Evolutionary conservation across 2,797 vertebrate species (phyloP).

Genomic region (Pelodytes ibericus): DNA sequence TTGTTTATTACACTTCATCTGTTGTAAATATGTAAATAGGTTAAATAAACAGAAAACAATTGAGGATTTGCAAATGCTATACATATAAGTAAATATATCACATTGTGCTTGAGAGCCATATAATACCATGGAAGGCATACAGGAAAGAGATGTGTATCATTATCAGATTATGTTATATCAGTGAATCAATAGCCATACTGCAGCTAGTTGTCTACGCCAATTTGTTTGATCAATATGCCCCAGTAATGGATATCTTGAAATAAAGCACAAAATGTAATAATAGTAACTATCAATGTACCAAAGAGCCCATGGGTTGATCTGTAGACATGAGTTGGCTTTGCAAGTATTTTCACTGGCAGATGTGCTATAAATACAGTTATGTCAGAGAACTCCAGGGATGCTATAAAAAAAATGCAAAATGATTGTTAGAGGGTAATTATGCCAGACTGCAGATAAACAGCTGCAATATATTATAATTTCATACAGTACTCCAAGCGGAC

Average conservation of each 20-base stretch:
- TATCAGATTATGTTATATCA: conserved; percentile 41
- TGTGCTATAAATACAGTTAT: conserved; percentile 45
- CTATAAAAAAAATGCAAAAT: conserved; percentile 23
- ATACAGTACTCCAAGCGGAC: background rate
- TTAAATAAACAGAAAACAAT: too few species aligned
- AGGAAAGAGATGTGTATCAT: background rate
- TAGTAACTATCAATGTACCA: conserved; percentile 26
- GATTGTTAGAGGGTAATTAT: conserved; percentile 24
- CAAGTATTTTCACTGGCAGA: conserved; percentile 32
- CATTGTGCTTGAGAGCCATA: too few species aligned
- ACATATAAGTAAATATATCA: too few species aligned
- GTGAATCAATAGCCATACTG: conserved; percentile 68
- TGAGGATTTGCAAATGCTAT: too few species aligned
- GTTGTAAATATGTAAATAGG: too few species aligned
- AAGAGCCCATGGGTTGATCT: conserved; percentile 22
- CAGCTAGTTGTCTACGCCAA: conserved; percentile 66
- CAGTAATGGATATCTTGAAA: conserved; percentile 58
- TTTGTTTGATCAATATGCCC: conserved; percentile 64
- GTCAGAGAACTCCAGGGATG: conserved; percentile 5
- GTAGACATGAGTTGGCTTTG: background rate
- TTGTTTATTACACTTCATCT: too few species aligned
- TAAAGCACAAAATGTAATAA: conserved; percentile 34
- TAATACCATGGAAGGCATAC: background rate
- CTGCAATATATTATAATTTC: background rate
- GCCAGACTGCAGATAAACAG: background rate